Percentiles rank a stretch among this genome's conserved stretches.
Evolutionary conservation across 2,888 invertebrate species (phyloP).

Genomic region (Epirrhoe alternata): DNA sequence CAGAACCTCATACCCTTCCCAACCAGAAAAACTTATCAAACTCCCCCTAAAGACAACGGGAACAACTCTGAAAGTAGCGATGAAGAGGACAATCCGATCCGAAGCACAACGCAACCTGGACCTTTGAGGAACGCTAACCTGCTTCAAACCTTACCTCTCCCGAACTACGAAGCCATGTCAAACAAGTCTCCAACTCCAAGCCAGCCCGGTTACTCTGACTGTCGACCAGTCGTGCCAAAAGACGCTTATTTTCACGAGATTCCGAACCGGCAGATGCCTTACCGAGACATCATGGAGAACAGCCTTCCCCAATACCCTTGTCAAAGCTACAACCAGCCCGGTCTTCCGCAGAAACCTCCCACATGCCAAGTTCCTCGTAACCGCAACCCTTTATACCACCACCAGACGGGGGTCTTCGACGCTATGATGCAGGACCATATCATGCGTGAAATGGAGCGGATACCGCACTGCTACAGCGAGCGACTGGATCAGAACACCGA

Average conservation of each 20-base stretch:
- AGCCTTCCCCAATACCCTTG: conserved; percentile 65
- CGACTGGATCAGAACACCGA: conserved; percentile 79
- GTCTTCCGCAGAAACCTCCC: conserved; percentile 66
- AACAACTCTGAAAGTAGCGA: conserved; percentile 86
- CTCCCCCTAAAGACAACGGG: conserved; percentile 76
- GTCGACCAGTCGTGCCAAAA: conserved; percentile 80
- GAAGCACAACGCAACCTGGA: conserved; percentile 78
- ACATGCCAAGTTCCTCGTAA: conserved; percentile 67
- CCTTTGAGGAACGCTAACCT: conserved; percentile 84
- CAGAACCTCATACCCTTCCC: conserved; percentile 83
- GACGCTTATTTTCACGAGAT: conserved; percentile 87
- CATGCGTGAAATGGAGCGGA: conserved; percentile 79
- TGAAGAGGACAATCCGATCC: conserved; percentile 81
- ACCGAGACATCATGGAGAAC: conserved; percentile 59
- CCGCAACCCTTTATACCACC: conserved; percentile 75
- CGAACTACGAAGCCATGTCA: conserved; percentile 85
- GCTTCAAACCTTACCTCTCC: conserved; percentile 80
- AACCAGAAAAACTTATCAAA: conserved; percentile 79
- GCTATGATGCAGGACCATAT: conserved; percentile 84
- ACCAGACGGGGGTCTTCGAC: conserved; percentile 77
- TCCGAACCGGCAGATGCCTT: conserved; percentile 80
- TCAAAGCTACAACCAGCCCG: conserved; percentile 70
- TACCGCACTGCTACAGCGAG: conserved; percentile 80
- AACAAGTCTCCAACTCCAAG: conserved; percentile 74
- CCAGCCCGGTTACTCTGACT: conserved; percentile 61